phyloP scores from a whole-genome alignment of 2,888 invertebrate species.

The Melinopterus prodromus region DNA sequence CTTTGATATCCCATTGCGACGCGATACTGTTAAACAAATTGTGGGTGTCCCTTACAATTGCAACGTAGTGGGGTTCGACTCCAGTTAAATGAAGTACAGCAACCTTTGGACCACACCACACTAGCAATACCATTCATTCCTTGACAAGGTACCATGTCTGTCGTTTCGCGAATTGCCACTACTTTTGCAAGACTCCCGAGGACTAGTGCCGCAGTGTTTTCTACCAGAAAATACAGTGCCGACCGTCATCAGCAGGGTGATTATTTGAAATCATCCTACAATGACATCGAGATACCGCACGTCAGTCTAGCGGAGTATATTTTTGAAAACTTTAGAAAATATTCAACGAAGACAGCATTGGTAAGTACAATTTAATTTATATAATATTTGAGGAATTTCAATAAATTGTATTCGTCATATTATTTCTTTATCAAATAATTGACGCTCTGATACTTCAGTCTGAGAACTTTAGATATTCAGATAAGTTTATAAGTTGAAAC shows the following conservation, averaged over 20 bases:
- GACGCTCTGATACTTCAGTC: slow-evolving; percentile 32
- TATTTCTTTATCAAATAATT: neutral
- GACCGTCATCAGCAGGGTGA: slow-evolving; percentile 24
- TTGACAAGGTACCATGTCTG: slow-evolving; percentile 5
- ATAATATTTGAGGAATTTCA: neutral
- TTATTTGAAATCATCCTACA: slow-evolving; percentile 59
- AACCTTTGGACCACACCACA: neutral
- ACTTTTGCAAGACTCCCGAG: slow-evolving; percentile 13
- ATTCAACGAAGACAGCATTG: slow-evolving; percentile 62
- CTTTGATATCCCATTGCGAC: neutral
- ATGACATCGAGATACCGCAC: slow-evolving; percentile 64
- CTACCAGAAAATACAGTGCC: slow-evolving; percentile 12
- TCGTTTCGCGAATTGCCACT: slow-evolving; percentile 13
- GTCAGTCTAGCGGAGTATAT: slow-evolving; percentile 66
- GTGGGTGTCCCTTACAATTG: neutral
- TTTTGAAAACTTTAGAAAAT: slow-evolving; percentile 63
- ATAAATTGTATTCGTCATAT: too few species aligned
- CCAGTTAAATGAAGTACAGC: neutral
- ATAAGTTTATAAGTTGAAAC: neutral
- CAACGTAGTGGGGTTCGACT: neutral
- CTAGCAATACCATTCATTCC: neutral
- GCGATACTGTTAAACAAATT: neutral
- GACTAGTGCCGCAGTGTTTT: slow-evolving; percentile 16
- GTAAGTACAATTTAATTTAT: slow-evolving; percentile 21
- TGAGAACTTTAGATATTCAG: neutral